phyloP scores from a whole-genome alignment of 2,113 vertebrate species.

The Myxocyprinus asiaticus region DNA sequence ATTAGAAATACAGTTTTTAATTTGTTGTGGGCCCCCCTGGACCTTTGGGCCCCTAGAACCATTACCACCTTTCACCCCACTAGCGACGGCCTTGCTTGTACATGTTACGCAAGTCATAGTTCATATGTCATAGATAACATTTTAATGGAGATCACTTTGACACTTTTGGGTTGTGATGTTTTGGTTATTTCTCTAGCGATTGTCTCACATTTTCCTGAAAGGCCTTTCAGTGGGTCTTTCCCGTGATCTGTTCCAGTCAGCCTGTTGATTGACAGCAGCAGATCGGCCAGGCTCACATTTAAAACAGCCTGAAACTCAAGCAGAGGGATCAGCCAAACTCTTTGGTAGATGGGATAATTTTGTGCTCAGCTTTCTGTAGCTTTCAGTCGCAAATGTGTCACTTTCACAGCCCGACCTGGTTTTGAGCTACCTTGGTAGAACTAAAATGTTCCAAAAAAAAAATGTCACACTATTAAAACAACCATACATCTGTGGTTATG shows the following conservation, averaged over 20 bases:
- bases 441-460: background rate
- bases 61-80: too few relatives aligned
- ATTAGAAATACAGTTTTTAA: too few relatives aligned
- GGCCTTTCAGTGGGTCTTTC: conserved; percentile 27
- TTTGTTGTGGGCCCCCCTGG: too few relatives aligned
- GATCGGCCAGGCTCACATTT: conserved; percentile 66
- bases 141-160: too few relatives aligned
- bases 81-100: too few relatives aligned
- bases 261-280: conserved; percentile 77
- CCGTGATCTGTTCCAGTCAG: conserved; percentile 57
- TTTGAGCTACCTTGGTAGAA: too few relatives aligned
- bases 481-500: background rate
- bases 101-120: too few relatives aligned
- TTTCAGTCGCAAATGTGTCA: background rate
- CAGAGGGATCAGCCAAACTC: conserved; percentile 44
- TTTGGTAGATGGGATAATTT: background rate
- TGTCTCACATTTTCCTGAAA: conserved; percentile 22
- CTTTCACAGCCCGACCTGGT: background rate
- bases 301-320: conserved; percentile 72
- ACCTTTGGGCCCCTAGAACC: too few relatives aligned
- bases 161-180: background rate
- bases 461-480: background rate
- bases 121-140: too few relatives aligned
- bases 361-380: conserved; percentile 3
- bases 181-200: background rate